Base-by-base conservation (phyloP, 35 echinoderm and acorn worm genomes). In the Amphiura filiformis region DNA sequence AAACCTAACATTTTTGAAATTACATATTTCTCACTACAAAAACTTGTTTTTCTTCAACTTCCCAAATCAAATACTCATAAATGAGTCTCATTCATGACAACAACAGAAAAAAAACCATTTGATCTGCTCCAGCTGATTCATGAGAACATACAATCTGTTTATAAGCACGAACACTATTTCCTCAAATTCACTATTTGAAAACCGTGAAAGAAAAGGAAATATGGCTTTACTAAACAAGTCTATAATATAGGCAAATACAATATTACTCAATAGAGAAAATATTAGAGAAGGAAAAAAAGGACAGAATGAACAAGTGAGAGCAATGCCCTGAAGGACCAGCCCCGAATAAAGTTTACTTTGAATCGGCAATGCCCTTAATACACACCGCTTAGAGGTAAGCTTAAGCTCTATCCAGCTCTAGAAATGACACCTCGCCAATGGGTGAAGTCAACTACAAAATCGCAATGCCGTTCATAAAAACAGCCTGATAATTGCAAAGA, bases 171-270 rank as follows among this genome's bases (percentile, higher is more conserved):
- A 70, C 26, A 11, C 61, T 70, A 15, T 70, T 70, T 30, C 15
- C 61, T 2, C 7, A 47, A 47, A 9, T 47, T 47, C 41, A 47
- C 41, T n/a, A n/a, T n/a, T n/a, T n/a, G n/a, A n/a, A n/a, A n/a
- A n/a, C n/a, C n/a, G n/a, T n/a, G n/a, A 26, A 70, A 26, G 61
- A 70, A 15, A 26, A 15, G 11, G 26, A 70, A 70, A 70, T 70
- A 70, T 70, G 61, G 61, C 61, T 70, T 70, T 70, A 70, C 61
- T 70, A 15, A n/a, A n/a, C 61, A 70, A 70, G 61, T 70, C 61
- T 23, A 70, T n/a, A 70, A 70, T 70, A 30, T n/a, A 26, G 61
- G 61, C 28, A 70, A 70, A n/a, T 70, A n/a, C 28, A 18, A 70
- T 70, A 15, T 70, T 70, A 2, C 28, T 70, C 61, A 26, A 70